Evolutionary conservation across 2,888 invertebrate genomes (phyloP), one percentile per base, ranked within the genome.

Genomic region (Sisyra terminalis): DNA sequence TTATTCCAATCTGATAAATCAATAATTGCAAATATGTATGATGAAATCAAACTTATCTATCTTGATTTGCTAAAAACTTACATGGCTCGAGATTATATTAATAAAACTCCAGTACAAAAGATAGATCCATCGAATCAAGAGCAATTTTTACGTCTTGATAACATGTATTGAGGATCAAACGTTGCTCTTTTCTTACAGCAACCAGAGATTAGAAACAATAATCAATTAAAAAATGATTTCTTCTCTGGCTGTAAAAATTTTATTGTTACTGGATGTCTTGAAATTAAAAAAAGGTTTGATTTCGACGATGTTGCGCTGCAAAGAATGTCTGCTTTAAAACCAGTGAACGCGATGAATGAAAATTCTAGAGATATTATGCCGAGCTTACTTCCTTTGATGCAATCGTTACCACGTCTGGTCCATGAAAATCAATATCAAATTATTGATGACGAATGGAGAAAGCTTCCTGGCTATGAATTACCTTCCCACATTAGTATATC

Each of bases 41-140:
- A 32, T 32, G 32, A n/a, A 32, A 9, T 32, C 43, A 34, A 47
- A 50, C 44, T 5, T 24, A 24, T 24, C 24, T 24, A 24, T 7
- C 24, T 24, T 3, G 24, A 24, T 24, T 24, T 24, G 7, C 7
- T 24, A 7, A 32, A 32, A 32, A 32, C n/a, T 32, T 32, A 32
- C 9, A 32, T 32, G 32, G 32, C n/a, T 6, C n/a, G 32, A 32
- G 14, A n/a, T n/a, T 32, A 32, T 9, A 32, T 32, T 32, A 32
- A 32, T 32, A 32, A n/a, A 32, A 32, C 32, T 32, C 9, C 11
- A 32, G 8, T 32, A 32, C 32, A 32, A 6, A 14, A 32, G n/a
- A 32, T 32, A 32, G 32, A 32, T 32, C 32, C 32, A 32, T n/a
- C 32, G n/a, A 32, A 32, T 13, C n/a, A 32, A 32, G 32, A 32